Base-by-base conservation (phyloP, 1,140 invertebrate species). In the Portunus trituberculatus region DNA sequence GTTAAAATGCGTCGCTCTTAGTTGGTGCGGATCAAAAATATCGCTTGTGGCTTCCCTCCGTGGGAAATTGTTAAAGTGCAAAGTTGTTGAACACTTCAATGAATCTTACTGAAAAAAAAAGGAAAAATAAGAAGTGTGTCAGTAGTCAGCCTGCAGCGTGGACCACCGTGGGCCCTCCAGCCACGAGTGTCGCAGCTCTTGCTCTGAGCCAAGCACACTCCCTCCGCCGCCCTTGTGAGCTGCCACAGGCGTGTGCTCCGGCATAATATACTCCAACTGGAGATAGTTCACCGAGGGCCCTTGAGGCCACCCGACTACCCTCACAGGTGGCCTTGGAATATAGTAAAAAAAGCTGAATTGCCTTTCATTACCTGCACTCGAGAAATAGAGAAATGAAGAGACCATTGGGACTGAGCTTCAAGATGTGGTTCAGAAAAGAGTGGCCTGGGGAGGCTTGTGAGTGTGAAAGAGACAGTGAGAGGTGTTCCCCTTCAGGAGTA, bases 181-280 rank as follows among this genome's bases (percentile, higher is more conserved):
- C 52, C 59, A 67, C 28, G 90, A 76, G 90, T 76, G 52, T 32
- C 52, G 90, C 90, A 76, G 25, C 89, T 59, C 90, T 46, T 29
- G 28, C 46, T 39, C 10, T 20, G 46, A n/a, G 52, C 10, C 52
- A 32, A n/a, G n/a, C 20, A 52, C 59, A 31, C 76, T 32, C 14
- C 14, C 90, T 32, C 90, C 32, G 8, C 14, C 29, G 52, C 14
- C 90, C 32, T 76, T 32, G 59, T 31, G 48, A 6, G 76, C 29
- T 31, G 20, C 90, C 90, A 3, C 32, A 28, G 90, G 84, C 89
- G 90, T 76, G 90, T 91, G 90, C 90, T 76, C 12, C 6, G 52
- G 52, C 29, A 91, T 91, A 91, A 91, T 91, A 76, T n/a, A 32
- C 39, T 48, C 14, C 31, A 29, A 0, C 29, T 52, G 52, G 29